Evolutionary conservation across 2,797 vertebrate species (phyloP), one percentile per base, ranked within the genome.

Genomic region (Smutsia gigantea): DNA sequence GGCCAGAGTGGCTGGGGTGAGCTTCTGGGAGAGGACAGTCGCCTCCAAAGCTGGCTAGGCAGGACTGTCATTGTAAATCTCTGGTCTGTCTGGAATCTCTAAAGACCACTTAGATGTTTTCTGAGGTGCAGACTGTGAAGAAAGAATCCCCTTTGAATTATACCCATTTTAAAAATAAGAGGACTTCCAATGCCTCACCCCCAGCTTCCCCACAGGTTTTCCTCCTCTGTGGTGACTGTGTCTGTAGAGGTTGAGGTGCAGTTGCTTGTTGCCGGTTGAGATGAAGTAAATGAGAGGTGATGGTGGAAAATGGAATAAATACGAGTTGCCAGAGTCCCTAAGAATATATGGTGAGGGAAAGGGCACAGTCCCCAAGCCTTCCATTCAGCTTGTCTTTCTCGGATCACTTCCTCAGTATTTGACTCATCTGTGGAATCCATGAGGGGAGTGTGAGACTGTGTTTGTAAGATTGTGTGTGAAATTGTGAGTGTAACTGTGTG

Each of bases 381-480:
- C 10, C 1, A 1, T 1, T 13, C 78, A 27, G 9, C 14, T 37
- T 1, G 10, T 42, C 61, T 57, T 3, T 0, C n/a, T 29, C 1
- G 4, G 61, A 21, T 1, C 18, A 5, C 12, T 15, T 27, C 21
- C 57, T 64, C 19, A 0, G n/a, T 3, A 39, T 31, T 78, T 46
- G 49, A 61, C 85, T 66, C 39, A n/a, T 25, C 64, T 37, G 59
- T 10, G 19, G 69, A 7, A 21, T 27, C 27, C 51, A 2, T n/a
- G 23, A 11, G 46, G 18, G 4, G 4, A 1, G 14, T 21, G 17
- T 42, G 53, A 17, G 55, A 9, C n/a, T 51, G n/a, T 17, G 29
- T 63, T 1, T 37, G 34, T 37, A 31, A 3, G 37, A 3, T 31
- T 21, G 29, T 83, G 29, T 83, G 49, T 51, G 42, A 31, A 42